These are phyloP conservation scores for Psix sp. DNA, from an alignment of 1,140 invertebrate genomes.

Conservation along the genomic window DNA sequence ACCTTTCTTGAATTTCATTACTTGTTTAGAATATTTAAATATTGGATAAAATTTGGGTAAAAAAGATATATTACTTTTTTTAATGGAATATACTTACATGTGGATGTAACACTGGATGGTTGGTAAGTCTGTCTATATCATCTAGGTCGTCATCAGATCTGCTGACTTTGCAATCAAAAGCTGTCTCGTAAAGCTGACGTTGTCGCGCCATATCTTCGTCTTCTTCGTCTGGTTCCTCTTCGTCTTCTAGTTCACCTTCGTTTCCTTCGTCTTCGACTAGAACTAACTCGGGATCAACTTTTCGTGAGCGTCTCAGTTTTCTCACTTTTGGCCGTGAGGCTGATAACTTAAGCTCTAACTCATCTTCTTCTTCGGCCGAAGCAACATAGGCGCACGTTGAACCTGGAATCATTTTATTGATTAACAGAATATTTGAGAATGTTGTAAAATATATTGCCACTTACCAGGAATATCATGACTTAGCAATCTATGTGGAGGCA, in stretches of 20 bases:
- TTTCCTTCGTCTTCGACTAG: constrained; percentile 70
- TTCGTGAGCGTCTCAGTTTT: constrained; percentile 75
- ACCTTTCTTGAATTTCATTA: neutral
- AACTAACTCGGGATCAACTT: constrained; percentile 69
- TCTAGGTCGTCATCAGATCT: constrained; percentile 89
- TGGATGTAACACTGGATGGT: constrained; percentile 85
- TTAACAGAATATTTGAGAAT: too few relatives aligned
- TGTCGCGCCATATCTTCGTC: constrained; percentile 83
- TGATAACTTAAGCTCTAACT: constrained; percentile 77
- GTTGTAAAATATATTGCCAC: neutral
- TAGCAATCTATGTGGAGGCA: constrained; percentile 75
- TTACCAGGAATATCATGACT: constrained; percentile 71
- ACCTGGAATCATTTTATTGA: constrained; percentile 50
- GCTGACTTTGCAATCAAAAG: constrained; percentile 90
- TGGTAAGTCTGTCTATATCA: constrained; percentile 87
- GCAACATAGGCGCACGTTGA: constrained; percentile 82
- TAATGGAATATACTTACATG: constrained; percentile 68
- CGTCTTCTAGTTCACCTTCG: constrained; percentile 67
- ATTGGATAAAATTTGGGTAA: neutral
- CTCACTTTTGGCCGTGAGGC: constrained; percentile 74
- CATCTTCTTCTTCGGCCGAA: constrained; percentile 80
- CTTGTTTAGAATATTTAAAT: too few relatives aligned
- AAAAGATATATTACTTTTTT: neutral
- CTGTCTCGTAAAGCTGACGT: constrained; percentile 90
- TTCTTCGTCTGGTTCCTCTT: constrained; percentile 69